Percentiles rank a stretch among this genome's conserved stretches.
Evolutionary conservation across 2,888 invertebrate species (phyloP).

Genomic region (Flabesymbios commensalis): DNA sequence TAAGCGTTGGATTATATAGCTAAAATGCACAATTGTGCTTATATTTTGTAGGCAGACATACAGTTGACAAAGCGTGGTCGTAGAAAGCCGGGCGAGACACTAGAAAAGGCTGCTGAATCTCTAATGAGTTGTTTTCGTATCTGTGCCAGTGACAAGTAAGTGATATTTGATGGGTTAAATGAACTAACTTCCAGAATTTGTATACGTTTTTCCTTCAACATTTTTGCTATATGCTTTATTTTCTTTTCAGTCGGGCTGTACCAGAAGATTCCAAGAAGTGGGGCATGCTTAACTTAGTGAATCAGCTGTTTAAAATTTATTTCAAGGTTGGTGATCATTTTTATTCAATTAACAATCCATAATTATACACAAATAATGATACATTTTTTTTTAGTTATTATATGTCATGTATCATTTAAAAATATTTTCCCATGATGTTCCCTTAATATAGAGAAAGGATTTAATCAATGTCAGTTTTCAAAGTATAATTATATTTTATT

Average conservation of each 20-base stretch:
- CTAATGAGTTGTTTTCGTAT: constrained; percentile 91
- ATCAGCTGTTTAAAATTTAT: constrained; percentile 96
- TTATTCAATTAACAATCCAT: too few relatives aligned
- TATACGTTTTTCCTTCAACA: too few relatives aligned
- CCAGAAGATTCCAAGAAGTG: constrained; percentile 91
- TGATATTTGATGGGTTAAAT: constrained; percentile 18
- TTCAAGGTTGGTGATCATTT: constrained; percentile 72
- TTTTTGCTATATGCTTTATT: too few relatives aligned
- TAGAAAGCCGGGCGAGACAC: constrained; percentile 67
- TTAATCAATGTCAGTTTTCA: background rate
- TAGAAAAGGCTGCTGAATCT: constrained; percentile 92
- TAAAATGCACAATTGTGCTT: too few relatives aligned
- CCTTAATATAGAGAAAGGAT: too few relatives aligned
- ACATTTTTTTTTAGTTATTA: too few relatives aligned
- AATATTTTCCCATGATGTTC: too few relatives aligned
- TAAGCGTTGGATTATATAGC: too few relatives aligned
- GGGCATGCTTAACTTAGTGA: constrained; percentile 94
- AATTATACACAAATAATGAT: too few relatives aligned
- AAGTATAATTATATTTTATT: background rate
- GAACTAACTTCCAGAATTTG: too few relatives aligned
- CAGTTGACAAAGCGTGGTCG: constrained; percentile 56
- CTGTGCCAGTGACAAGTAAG: constrained; percentile 87
- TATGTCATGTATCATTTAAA: too few relatives aligned
- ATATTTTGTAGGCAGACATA: constrained; percentile 75
- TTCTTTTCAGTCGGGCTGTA: constrained; percentile 70